These are phyloP conservation scores for Etia nguti DNA, from an alignment of 2,113 vertebrate genomes.

Conservation along the genomic window DNA sequence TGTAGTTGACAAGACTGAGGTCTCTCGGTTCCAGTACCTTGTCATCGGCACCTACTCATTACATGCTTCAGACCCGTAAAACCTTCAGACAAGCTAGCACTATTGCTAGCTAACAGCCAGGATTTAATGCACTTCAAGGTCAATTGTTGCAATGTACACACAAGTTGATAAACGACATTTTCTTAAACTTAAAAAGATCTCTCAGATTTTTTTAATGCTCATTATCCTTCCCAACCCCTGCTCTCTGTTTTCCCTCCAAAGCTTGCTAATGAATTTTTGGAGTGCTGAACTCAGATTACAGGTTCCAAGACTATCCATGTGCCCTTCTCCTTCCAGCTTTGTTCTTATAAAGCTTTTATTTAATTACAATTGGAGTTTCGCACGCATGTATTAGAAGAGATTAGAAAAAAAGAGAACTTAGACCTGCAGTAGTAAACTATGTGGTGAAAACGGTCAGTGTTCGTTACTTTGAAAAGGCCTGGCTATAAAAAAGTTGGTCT, in stretches of 20 bases:
- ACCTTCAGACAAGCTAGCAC: constrained; percentile 29
- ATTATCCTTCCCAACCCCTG: neutral
- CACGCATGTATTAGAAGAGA: constrained; percentile 37
- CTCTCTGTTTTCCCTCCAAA: constrained; percentile 36
- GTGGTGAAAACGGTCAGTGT: constrained; percentile 10
- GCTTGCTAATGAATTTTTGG: constrained; percentile 66
- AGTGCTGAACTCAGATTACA: constrained; percentile 36
- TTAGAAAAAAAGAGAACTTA: neutral
- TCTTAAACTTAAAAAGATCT: constrained; percentile 26
- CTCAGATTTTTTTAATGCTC: constrained; percentile 1
- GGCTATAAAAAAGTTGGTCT: constrained; percentile 18
- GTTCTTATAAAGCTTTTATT: constrained; percentile 56
- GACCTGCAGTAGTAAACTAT: constrained; percentile 21
- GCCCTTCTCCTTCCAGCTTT: constrained; percentile 44
- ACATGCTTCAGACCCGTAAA: constrained; percentile 20
- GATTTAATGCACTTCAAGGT: constrained; percentile 44
- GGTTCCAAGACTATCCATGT: constrained; percentile 43
- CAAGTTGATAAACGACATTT: constrained; percentile 39
- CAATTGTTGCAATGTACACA: constrained; percentile 34
- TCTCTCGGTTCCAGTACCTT: constrained; percentile 31
- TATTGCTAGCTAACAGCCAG: constrained; percentile 35
- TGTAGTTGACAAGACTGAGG: constrained; percentile 11
- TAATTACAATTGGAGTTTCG: constrained; percentile 60
- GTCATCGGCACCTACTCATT: constrained; percentile 60
- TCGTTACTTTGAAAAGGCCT: constrained; percentile 13